Evolutionary conservation across 2,888 invertebrate species (phyloP).

Genomic region (Halictus ligatus): DNA sequence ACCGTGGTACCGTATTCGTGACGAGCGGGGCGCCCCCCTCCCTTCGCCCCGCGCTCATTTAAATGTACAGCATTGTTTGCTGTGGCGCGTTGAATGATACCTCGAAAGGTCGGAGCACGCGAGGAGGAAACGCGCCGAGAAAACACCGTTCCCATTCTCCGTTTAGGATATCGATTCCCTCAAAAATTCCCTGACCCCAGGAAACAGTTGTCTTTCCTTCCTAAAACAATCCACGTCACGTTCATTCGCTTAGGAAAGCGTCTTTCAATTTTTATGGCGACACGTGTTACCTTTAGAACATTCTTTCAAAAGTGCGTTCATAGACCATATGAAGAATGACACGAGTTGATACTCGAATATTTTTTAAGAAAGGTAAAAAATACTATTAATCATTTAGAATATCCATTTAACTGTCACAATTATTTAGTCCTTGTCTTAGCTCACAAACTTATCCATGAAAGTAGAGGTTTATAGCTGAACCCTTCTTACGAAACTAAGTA

Average conservation of each 20-base stretch:
- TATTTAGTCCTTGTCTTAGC: too few species aligned
- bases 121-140: conserved; percentile 18
- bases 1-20: conserved; percentile 32
- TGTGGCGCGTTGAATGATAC: conserved; percentile 50
- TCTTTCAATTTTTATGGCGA: neutral
- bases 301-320: too few species aligned
- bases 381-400: too few species aligned
- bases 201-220: neutral
- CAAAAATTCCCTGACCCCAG: neutral
- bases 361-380: too few species aligned
- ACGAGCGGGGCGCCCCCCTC: neutral
- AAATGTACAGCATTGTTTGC: conserved; percentile 60
- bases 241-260: neutral
- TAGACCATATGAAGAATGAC: too few species aligned
- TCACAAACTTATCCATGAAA: too few species aligned
- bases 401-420: too few species aligned
- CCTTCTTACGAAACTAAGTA: too few species aligned
- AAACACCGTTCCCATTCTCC: neutral
- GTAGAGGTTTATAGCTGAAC: too few species aligned
- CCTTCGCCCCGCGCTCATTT: conserved; percentile 34
- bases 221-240: neutral
- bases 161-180: neutral
- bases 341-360: too few species aligned
- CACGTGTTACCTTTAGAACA: too few species aligned
- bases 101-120: conserved; percentile 39